Conservation (phyloP, 2,888 invertebrate species). For the Drosophila nigricruria region DNA sequence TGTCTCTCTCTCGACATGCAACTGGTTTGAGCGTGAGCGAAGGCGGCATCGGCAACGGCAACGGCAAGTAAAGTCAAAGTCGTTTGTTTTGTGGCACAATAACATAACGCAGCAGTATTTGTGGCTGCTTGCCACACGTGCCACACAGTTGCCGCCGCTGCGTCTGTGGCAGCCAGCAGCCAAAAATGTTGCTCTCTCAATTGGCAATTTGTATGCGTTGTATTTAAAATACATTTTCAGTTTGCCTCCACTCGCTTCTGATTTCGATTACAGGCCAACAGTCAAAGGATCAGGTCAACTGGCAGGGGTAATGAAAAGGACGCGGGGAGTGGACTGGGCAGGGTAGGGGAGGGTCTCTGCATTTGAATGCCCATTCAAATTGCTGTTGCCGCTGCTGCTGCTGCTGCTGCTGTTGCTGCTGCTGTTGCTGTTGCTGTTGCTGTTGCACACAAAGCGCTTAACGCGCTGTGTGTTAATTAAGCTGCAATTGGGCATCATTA, state of each 20-base stretch:
- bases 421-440: slow-evolving; percentile 13
- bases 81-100: slow-evolving; percentile 47
- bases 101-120: slow-evolving; percentile 17
- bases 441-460: slow-evolving; percentile 72
- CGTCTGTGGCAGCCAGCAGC: slow-evolving; percentile 33
- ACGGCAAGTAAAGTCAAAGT: slow-evolving; percentile 59
- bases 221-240: slow-evolving; percentile 43
- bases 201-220: slow-evolving; percentile 30
- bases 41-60: slow-evolving; percentile 12
- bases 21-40: slow-evolving; percentile 66
- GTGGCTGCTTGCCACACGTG: slow-evolving; percentile 41
- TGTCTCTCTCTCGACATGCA: slow-evolving; percentile 50
- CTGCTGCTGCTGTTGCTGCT: slow-evolving; percentile 6
- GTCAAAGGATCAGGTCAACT: slow-evolving; percentile 59
- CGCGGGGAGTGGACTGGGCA: no score
- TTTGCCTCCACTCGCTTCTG: slow-evolving; percentile 32
- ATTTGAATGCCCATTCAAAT: slow-evolving; percentile 46
- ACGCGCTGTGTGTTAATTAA: slow-evolving; percentile 77
- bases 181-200: slow-evolving; percentile 36
- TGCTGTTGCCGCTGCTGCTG: not conserved
- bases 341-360: not conserved
- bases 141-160: slow-evolving; percentile 28
- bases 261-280: slow-evolving; percentile 65
- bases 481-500: slow-evolving; percentile 76
- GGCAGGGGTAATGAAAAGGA: slow-evolving; percentile 6